Evolutionary conservation across 2,888 invertebrate genomes (phyloP).

Genomic region (Sarcophaga variegata): DNA sequence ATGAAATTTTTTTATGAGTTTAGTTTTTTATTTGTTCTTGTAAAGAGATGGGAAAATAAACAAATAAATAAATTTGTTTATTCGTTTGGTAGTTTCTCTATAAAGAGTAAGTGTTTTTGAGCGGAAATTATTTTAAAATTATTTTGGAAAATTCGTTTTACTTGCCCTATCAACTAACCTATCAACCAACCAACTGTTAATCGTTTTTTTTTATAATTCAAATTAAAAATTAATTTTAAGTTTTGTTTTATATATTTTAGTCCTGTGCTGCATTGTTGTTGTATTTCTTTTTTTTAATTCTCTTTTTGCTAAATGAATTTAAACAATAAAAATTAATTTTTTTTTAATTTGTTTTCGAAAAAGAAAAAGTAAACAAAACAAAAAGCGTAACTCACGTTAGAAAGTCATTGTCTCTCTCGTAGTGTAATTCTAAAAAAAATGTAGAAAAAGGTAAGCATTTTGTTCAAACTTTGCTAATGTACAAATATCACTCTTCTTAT

Average conservation of each 20-base stretch:
- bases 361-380: conserved; percentile 19
- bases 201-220: background rate
- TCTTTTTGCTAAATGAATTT: conserved; percentile 69
- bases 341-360: conserved; percentile 32
- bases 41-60: conserved; percentile 12
- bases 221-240: background rate
- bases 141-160: background rate
- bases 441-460: conserved; percentile 61
- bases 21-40: conserved; percentile 31
- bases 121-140: conserved; percentile 3
- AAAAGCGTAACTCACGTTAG: conserved; percentile 34
- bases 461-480: conserved; percentile 67
- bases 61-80: conserved; percentile 21
- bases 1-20: conserved; percentile 39
- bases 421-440: conserved; percentile 43
- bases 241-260: conserved; percentile 30
- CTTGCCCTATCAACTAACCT: background rate
- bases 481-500: conserved; percentile 68
- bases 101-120: conserved; percentile 60
- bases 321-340: conserved; percentile 51
- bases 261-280: conserved; percentile 36
- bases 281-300: conserved; percentile 49
- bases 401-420: conserved; percentile 57
- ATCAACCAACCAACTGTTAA: background rate
- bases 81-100: background rate